Conservation (phyloP, 1,140 invertebrate species). For the Macrotrachela quadricornifera region DNA sequence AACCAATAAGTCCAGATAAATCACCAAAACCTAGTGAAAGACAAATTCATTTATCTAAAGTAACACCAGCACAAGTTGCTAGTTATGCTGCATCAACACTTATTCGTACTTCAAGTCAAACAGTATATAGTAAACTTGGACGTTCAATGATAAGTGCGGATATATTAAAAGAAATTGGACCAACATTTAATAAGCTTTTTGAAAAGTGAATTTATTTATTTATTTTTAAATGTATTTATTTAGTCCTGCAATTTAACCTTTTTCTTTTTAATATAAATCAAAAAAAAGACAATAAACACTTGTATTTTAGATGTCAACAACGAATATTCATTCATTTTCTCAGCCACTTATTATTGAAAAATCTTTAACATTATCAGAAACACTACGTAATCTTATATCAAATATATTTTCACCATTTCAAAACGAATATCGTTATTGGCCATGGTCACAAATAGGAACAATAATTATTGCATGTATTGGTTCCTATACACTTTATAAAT, state of each 20-base stretch:
- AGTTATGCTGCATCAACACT: constrained; percentile 57
- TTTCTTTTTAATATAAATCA: neutral
- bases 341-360: no score
- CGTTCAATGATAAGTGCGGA: constrained; percentile 62
- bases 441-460: no score
- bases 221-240: neutral
- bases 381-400: constrained; percentile 13
- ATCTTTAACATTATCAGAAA: no score
- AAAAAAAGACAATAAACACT: no score
- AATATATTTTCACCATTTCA: no score
- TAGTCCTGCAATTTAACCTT: neutral
- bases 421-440: no score
- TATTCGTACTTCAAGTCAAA: constrained; percentile 51
- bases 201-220: neutral
- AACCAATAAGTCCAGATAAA: constrained; percentile 22
- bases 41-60: no score
- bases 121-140: constrained; percentile 49
- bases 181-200: constrained; percentile 21
- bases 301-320: no score
- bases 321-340: no score
- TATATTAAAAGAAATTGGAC: constrained; percentile 55
- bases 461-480: no score
- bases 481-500: no score
- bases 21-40: no score
- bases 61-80: constrained; percentile 31